phyloP scores from a whole-genome alignment of 2,797 vertebrate genomes.

The Takifugu rubripes region DNA sequence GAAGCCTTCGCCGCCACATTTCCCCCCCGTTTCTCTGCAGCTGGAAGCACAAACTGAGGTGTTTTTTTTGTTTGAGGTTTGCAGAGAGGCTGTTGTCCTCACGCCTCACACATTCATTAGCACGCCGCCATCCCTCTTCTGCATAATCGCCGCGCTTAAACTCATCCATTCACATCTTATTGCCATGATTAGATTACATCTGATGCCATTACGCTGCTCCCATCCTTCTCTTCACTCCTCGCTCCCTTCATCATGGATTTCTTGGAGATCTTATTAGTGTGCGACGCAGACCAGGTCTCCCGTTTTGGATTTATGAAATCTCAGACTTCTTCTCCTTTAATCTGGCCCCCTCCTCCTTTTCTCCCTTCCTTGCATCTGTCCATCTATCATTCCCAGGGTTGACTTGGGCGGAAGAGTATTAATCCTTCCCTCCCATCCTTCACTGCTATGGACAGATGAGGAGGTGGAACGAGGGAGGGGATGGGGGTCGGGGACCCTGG shows the following conservation, averaged over 20 bases:
- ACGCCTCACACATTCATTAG: constrained; percentile 57
- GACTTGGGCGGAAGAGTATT: constrained; percentile 76
- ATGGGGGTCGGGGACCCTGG: constrained; percentile 47
- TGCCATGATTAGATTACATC: constrained; percentile 73
- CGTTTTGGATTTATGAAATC: constrained; percentile 75
- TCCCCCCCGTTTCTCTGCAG: not conserved
- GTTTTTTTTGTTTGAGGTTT: not conserved
- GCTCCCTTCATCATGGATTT: constrained; percentile 66
- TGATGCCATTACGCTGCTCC: constrained; percentile 66
- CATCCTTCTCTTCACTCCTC: constrained; percentile 37
- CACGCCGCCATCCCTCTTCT: constrained; percentile 49
- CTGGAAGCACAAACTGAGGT: not conserved
- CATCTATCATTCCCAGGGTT: constrained; percentile 79
- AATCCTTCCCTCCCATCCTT: constrained; percentile 78
- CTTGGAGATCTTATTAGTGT: constrained; percentile 73
- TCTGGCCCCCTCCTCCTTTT: constrained; percentile 61
- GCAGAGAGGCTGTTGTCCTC: constrained; percentile 33
- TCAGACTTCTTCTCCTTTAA: constrained; percentile 74
- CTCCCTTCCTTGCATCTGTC: constrained; percentile 74
- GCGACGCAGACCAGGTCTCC: constrained; percentile 75
- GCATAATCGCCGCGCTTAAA: constrained; percentile 67
- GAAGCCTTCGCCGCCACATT: not conserved
- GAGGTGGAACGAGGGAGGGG: constrained; percentile 43
- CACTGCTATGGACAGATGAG: constrained; percentile 75
- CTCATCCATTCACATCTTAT: constrained; percentile 74